Conservation (phyloP, 2,797 vertebrate genomes). For the Podargus strigoides region DNA sequence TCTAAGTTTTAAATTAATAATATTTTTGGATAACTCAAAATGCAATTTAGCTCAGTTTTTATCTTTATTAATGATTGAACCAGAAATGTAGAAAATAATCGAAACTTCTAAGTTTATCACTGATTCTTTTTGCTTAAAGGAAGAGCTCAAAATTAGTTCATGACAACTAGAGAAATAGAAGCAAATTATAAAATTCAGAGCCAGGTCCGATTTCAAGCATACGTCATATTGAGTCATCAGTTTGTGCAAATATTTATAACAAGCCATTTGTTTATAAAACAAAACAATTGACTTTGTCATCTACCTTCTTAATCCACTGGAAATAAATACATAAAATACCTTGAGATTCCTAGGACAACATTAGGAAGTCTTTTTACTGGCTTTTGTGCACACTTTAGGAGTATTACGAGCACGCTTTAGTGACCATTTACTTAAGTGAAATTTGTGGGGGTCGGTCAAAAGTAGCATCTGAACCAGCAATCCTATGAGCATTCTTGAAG, state of each 20-base stretch:
- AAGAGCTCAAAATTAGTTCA: background rate
- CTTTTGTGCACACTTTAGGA: background rate
- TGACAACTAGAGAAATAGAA: background rate
- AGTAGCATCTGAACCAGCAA: background rate
- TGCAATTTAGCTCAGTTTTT: background rate
- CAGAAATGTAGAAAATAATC: background rate
- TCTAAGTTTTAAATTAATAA: background rate
- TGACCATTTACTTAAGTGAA: background rate
- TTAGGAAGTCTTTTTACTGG: background rate
- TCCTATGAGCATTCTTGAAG: background rate
- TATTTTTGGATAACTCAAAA: background rate
- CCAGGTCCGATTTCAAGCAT: background rate
- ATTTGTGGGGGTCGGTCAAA: background rate
- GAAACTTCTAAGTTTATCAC: background rate
- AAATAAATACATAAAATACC: background rate
- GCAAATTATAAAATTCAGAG: background rate
- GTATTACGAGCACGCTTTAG: background rate
- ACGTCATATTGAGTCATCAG: background rate
- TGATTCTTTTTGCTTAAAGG: background rate
- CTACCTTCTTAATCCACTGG: background rate
- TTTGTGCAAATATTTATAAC: background rate
- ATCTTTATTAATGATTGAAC: background rate
- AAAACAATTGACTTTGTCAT: background rate
- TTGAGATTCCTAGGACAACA: background rate
- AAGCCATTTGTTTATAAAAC: background rate